Evolutionary conservation across 1,140 invertebrate genomes (phyloP), one percentile per base, ranked within the genome.

Genomic region (Brachystomella parvula): DNA sequence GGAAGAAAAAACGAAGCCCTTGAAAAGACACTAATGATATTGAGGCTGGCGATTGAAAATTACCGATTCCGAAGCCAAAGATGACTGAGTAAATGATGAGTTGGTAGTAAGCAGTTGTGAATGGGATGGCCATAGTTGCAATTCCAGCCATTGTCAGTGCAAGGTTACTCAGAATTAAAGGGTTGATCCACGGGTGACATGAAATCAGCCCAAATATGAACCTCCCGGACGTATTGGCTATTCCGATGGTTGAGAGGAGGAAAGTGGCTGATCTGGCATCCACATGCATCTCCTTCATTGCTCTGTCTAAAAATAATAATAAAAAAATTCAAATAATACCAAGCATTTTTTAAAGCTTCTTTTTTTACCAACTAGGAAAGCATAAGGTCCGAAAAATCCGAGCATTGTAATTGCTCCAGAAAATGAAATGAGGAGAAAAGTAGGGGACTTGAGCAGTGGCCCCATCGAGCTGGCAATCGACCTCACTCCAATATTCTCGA

Each of bases 321-420:
- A 61, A 64, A 57, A 64, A 17, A 29, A 12, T 62, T 63, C 24
- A 58, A 29, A n/a, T 1, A 61, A 6, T 53, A 39, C 9, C 3
- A 29, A 30, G 15, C 12, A 31, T 29, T 12, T 29, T 15, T 59
- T 29, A 53, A 17, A 29, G 15, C 2, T 9, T 32, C 24, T 81
- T 78, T 83, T 83, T 72, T 81, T 82, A 3, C 95, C 78, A 73
- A 90, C 97, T 77, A 90, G 85, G 75, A 94, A 97, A 1, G 49
- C 49, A 53, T 53, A 53, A 24, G 96, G 96, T 12, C 96, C 90
- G 77, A 95, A 98, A 80, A 98, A 96, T 65, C 95, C 95, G 81
- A 94, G 85, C 87, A 98, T 90, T 0, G 92, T 96, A 24, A 98
- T 83, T 69, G 92, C 89, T n/a, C 94, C 93, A 67, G 91, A 89